A percentile compares a stretch with the other conserved stretches of the same genome.
phyloP scores from a whole-genome alignment of 1,140 invertebrate genomes.

The Dreissena rostriformis region DNA sequence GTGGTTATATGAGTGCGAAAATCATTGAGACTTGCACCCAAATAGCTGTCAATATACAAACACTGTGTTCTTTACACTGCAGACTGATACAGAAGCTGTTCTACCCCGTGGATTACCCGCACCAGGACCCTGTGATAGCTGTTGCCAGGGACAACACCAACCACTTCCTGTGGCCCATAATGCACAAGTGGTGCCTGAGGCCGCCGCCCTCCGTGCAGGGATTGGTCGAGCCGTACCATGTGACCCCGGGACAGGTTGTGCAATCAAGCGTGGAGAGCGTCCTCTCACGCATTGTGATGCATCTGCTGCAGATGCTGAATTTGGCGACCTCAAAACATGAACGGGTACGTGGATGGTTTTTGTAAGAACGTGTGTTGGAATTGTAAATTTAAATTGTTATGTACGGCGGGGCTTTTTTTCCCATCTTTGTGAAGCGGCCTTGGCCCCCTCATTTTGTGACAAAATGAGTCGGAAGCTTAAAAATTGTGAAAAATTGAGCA shows the following conservation, averaged over 20 bases:
- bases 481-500: too few species aligned
- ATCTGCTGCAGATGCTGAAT: constrained; percentile 82
- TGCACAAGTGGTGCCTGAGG: constrained; percentile 71
- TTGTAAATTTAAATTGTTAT: too few species aligned
- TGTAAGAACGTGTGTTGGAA: too few species aligned
- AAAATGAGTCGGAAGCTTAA: too few species aligned
- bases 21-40: too few species aligned
- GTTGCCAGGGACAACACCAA: constrained; percentile 76
- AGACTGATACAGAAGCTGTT: constrained; percentile 80
- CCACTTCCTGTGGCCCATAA: constrained; percentile 73
- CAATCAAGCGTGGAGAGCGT: constrained; percentile 73
- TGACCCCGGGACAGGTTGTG: constrained; percentile 76
- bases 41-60: too few species aligned
- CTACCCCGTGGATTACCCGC: constrained; percentile 78
- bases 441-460: too few species aligned
- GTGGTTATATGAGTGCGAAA: too few species aligned
- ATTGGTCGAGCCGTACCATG: constrained; percentile 79
- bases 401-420: too few species aligned
- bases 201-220: constrained; percentile 77
- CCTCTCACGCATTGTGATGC: constrained; percentile 83
- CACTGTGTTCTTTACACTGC: constrained; percentile 35
- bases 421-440: too few species aligned
- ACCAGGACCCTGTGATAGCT: constrained; percentile 80
- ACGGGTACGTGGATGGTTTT: constrained; percentile 76
- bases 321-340: constrained; percentile 85